phyloP scores from a whole-genome alignment of 1,140 invertebrate species.

The Ostrea edulis region DNA sequence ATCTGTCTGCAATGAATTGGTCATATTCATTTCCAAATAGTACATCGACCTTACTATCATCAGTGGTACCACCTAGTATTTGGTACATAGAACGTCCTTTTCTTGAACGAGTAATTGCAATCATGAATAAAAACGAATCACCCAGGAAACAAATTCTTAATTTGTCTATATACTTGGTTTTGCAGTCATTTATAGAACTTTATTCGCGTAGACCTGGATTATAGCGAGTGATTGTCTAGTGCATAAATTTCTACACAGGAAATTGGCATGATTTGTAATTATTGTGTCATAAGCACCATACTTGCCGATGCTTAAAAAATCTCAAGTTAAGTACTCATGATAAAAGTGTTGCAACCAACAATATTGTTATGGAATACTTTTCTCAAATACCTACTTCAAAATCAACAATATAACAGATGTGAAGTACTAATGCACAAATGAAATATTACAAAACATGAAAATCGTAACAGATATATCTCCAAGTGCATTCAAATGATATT shows the following conservation, averaged over 20 bases:
- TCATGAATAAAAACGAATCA: neutral
- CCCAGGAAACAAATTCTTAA: neutral
- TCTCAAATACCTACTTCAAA: neutral
- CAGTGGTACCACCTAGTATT: neutral
- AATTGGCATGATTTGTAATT: neutral
- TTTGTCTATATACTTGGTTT: neutral
- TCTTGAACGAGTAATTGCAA: neutral
- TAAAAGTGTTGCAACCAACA: neutral
- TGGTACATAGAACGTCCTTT: neutral
- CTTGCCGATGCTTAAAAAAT: neutral
- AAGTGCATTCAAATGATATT: too few species aligned
- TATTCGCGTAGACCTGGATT: neutral
- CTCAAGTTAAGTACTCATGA: neutral
- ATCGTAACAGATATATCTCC: too few species aligned
- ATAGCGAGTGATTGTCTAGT: neutral
- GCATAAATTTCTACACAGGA: neutral
- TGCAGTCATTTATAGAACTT: neutral
- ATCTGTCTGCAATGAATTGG: neutral
- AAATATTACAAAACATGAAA: too few species aligned
- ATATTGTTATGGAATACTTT: neutral
- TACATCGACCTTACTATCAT: neutral
- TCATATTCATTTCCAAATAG: neutral
- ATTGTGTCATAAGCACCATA: neutral
- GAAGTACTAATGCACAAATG: neutral
- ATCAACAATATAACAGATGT: neutral